phyloP scores from a whole-genome alignment of 2,888 invertebrate genomes.

The Thecocarcelia acutangulata region DNA sequence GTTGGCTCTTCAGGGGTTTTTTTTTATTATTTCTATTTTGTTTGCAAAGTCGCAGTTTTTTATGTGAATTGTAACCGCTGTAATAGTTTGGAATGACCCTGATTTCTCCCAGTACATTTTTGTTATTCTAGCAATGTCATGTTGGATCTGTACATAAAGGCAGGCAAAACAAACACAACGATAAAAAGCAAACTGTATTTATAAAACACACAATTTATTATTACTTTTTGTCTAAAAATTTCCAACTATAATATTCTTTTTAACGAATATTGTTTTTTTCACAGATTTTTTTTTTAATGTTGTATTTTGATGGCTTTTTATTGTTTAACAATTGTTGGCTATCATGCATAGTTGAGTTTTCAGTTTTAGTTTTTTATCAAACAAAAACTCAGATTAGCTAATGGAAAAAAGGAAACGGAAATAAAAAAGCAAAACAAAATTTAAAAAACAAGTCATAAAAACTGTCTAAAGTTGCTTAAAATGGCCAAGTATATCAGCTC shows the following conservation, averaged over 20 bases:
- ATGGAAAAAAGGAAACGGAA: not conserved
- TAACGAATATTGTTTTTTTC: slow-evolving; percentile 20
- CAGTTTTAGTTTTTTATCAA: not conserved
- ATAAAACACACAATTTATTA: slow-evolving; percentile 44
- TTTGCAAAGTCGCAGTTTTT: slow-evolving; percentile 20
- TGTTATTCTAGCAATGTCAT: slow-evolving; percentile 41
- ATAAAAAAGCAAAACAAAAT: not conserved
- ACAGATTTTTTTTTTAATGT: slow-evolving; percentile 11
- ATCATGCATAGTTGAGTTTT: slow-evolving; percentile 47
- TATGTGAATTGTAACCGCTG: slow-evolving; percentile 24
- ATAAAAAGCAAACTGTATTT: not conserved
- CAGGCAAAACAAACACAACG: not conserved
- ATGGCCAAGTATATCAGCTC: not conserved
- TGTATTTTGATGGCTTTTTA: slow-evolving; percentile 42
- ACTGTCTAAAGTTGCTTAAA: slow-evolving; percentile 5
- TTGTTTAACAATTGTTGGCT: slow-evolving; percentile 42
- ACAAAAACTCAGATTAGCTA: slow-evolving; percentile 8
- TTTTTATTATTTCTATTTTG: too few relatives aligned
- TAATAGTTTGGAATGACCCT: slow-evolving; percentile 49
- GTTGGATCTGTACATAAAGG: slow-evolving; percentile 7
- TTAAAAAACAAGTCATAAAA: not conserved
- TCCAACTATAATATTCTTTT: slow-evolving; percentile 29
- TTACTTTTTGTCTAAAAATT: slow-evolving; percentile 25
- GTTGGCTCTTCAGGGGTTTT: slow-evolving; percentile 15
- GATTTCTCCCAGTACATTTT: slow-evolving; percentile 42